phyloP scores from a whole-genome alignment of 2,888 invertebrate genomes.

The Chrysina gloriosa region DNA sequence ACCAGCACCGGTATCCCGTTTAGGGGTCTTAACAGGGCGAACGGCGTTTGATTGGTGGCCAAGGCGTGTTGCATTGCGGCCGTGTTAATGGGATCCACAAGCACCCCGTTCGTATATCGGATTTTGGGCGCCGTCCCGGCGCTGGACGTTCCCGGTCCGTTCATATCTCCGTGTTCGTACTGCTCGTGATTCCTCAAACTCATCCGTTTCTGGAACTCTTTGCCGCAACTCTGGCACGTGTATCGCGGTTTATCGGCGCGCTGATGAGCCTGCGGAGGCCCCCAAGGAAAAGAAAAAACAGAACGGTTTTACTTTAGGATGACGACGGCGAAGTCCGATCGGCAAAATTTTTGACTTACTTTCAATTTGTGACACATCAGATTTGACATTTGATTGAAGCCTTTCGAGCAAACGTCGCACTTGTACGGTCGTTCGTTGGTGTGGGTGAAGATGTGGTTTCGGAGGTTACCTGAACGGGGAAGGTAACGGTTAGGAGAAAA shows the following conservation, averaged over 20 bases:
- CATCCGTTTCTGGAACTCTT: constrained; percentile 68
- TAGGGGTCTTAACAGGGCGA: constrained; percentile 76
- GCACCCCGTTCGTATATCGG: constrained; percentile 68
- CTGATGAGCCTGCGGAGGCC: constrained; percentile 66
- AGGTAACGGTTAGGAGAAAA: too few relatives aligned
- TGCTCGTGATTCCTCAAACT: constrained; percentile 70
- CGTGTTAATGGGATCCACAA: constrained; percentile 79
- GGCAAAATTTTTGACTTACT: constrained; percentile 65
- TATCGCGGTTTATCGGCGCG: constrained; percentile 68
- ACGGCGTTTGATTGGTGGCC: constrained; percentile 75
- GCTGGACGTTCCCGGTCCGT: constrained; percentile 23
- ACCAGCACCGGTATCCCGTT: constrained; percentile 77
- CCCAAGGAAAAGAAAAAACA: constrained; percentile 16
- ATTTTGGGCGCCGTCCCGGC: constrained; percentile 27
- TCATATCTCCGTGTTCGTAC: constrained; percentile 63
- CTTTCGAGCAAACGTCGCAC: constrained; percentile 78
- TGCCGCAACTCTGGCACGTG: constrained; percentile 68
- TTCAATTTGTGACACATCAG: constrained; percentile 82
- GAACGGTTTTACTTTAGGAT: constrained; percentile 13
- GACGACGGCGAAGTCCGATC: too few relatives aligned
- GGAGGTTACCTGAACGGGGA: constrained; percentile 72
- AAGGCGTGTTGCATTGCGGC: constrained; percentile 77
- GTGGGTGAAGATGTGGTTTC: constrained; percentile 82
- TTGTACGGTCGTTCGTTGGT: constrained; percentile 83
- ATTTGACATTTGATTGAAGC: constrained; percentile 86